Base-by-base conservation (phyloP, 2,113 vertebrate genomes). In the Sula dactylatra region DNA sequence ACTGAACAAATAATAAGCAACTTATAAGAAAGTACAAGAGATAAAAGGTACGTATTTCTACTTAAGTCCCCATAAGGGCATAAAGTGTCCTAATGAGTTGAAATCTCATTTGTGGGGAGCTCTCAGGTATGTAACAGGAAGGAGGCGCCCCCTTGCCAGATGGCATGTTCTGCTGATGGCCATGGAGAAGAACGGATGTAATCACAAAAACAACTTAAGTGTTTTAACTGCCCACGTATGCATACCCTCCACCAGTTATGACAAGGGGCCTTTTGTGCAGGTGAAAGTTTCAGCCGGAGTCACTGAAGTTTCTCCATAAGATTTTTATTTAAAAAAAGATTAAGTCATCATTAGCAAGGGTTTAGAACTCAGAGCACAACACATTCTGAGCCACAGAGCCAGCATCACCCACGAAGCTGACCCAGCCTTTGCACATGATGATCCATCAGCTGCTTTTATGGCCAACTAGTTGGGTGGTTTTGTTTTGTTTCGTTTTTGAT, bases 181-280 rank as follows among this genome's bases (percentile, higher is more conserved):
- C 66, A 44, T 1, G 3, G 45, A 72, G 38, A 34, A 87, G 38
- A 92, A 52, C 1, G 21, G 70, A 32, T 17, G 31, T 11, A 81
- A 89, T 44, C 59, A 82, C 0, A 0, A 76, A 92, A 52, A 34
- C 0, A 0, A 76, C 42, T 64, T 40, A 49, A 55, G 14, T 56
- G 66, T 65, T 52, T 87, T 80, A 80, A 77, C 58, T 90, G 71
- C 31, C 36, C 50, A 73, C 17, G 42, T 26, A 34, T 10, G 24
- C 9, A 44, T 24, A 59, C 10, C 34, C 67, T 29, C 25, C 2
- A 3, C 32, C 67, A 86, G 71, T 34, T 71, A 7, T 7, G 34
- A 69, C 29, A 77, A 70, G 32, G 3, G 14, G n/a, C 8, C 67
- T 55, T 91, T 56, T 45, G n/a, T 49, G 31, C 47, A 82, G 22